Evolutionary conservation across 1,140 invertebrate species (phyloP), one percentile per base, ranked within the genome.

Genomic region (Chrysopa pallens): DNA sequence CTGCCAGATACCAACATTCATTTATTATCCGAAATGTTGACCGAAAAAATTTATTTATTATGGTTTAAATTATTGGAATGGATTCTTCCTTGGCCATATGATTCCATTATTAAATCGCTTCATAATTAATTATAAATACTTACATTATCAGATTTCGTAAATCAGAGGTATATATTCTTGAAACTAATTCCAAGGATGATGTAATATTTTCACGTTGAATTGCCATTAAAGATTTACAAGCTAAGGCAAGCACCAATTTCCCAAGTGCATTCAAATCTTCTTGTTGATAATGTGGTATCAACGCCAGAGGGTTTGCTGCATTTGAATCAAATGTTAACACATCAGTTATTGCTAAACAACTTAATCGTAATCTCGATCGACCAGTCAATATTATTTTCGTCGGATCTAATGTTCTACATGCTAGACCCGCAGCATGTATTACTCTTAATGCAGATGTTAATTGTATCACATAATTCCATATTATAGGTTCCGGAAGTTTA

Each of bases 381-480:
- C 49, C 70, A 49, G 73, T 84, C 54, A 80, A 72, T 57, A 97
- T 73, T 39, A 97, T 84, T 69, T 95, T 96, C 27, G 84, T 84
- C 6, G 88, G 86, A 61, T 96, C 89, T 47, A 98, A 62, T 52
- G 78, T 76, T 51, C 86, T 49, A 44, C 58, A 62, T 11, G 59
- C 58, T 41, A 62, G 45, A 44, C 49, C 76, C 46, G 84, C 80
- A 41, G 84, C 76, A 63, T 98, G 94, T 52, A 97, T 87, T 38
- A 84, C 77, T 36, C 93, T 69, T 37, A 98, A 65, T 4, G 89
- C 91, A n/a, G 90, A 88, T 31, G 88, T 94, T 38, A 98, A 66
- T 64, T 98, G 93, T 51, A 97, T 89, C 17, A 97, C 79, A 48
- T 95, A 91, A 47, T 83, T 85, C 93, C 94, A 98, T 45, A 98